Base-by-base conservation (phyloP, 2,797 vertebrate genomes). In the Enteromius paludinosus region DNA sequence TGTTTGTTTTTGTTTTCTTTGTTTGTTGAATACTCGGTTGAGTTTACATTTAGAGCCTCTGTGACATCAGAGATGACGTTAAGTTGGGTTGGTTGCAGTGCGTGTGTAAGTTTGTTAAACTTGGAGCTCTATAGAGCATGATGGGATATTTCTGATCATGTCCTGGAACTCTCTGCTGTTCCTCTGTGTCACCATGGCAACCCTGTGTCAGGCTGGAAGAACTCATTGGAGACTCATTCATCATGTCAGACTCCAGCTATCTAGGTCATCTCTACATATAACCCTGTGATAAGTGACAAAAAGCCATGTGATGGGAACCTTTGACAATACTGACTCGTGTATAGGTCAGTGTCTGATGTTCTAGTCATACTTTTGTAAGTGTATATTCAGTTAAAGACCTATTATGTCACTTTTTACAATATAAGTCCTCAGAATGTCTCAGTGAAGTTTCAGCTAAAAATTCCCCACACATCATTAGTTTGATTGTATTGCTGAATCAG, bases 191-290 rank as follows among this genome's bases (percentile, higher is more conserved):
- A 56, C 81, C 65, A 73, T 85, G 81, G 77, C 38, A 85, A 85
- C 75, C 79, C 11, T 49, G 74, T 75, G 71, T 82, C 80, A 79
- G 59, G 25, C 69, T 52, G 59, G 45, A 81, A 62, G 56, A 84
- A 78, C 70, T 84, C 78, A 61, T 47, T 14, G 9, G 43, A 87
- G 82, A 85, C 30, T 5, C 49, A 82, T 74, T 65, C 6, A 82
- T 73, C 80, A 62, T 78, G 81, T 77, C 72, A 83, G 83, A 73
- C 56, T 82, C 33, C 30, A 75, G 61, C 30, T 87, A 85, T 87
- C 71, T 85, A 81, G 86, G 83, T 80, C 64, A 83, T 52, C 54
- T 74, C 66, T 66, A 70, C 73, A 72, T 81, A 74, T 82, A 78
- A 84, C 56, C 41, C n/a, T 9, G 20, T 81, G 28, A 33, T 33